Evolutionary conservation across 2,888 invertebrate genomes (phyloP).

Genomic region (Sthenelais limicola): DNA sequence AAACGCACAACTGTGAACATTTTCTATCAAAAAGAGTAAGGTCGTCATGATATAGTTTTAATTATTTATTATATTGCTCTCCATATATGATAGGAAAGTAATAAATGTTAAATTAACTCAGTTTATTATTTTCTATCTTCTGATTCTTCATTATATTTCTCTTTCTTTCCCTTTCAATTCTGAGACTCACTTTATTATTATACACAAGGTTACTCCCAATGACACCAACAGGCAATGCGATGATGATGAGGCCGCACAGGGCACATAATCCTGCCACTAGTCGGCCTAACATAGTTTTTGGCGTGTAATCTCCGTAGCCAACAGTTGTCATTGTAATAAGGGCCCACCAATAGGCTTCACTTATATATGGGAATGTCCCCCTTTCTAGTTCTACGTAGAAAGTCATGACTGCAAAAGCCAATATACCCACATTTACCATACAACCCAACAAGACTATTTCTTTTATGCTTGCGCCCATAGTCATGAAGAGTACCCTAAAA

Average conservation of each 20-base stretch:
- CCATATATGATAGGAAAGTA: too few species aligned
- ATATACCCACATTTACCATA: neutral
- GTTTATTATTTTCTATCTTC: too few species aligned
- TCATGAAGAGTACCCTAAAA: neutral
- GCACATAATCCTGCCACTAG: neutral
- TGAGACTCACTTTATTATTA: too few species aligned
- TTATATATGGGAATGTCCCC: neutral
- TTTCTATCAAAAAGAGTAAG: too few species aligned
- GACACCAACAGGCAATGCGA: slow-evolving; percentile 11
- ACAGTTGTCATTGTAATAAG: slow-evolving; percentile 12
- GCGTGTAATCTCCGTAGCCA: slow-evolving; percentile 11
- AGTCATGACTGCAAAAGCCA: neutral
- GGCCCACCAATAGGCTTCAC: slow-evolving; percentile 18
- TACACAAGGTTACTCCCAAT: slow-evolving; percentile 7
- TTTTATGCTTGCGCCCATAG: neutral
- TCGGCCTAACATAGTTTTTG: neutral
- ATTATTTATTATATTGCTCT: too few species aligned
- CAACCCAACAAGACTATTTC: neutral
- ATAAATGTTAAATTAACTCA: too few species aligned
- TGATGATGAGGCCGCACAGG: neutral
- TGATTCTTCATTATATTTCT: too few species aligned
- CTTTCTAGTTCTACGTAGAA: neutral
- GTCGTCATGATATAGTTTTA: too few species aligned
- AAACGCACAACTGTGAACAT: too few species aligned
- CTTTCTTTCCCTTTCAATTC: too few species aligned